phyloP scores from a whole-genome alignment of 2,888 invertebrate genomes.

The Aleiodes testaceus region DNA sequence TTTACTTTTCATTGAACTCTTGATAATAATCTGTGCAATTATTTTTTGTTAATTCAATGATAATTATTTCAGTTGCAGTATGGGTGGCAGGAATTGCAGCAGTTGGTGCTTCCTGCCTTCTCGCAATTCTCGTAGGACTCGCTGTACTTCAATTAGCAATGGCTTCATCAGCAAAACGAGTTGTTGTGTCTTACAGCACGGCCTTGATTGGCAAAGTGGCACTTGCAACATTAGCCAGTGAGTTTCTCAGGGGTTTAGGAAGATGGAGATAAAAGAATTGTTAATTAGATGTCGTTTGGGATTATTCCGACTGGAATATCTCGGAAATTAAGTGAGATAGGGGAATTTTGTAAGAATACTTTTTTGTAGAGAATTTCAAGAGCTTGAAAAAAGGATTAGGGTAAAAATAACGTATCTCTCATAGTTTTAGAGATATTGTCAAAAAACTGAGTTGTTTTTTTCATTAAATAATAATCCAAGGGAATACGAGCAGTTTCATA shows the following conservation, averaged over 20 bases:
- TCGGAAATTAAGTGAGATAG: too few species aligned
- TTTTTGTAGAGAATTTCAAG: too few species aligned
- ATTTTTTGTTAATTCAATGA: background rate
- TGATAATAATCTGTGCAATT: background rate
- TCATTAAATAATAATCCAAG: too few species aligned
- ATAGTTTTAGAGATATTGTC: too few species aligned
- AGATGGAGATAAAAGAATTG: background rate
- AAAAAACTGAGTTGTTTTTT: too few species aligned
- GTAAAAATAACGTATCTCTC: too few species aligned
- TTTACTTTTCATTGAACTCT: background rate
- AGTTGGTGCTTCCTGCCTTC: constrained; percentile 81
- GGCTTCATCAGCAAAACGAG: constrained; percentile 88
- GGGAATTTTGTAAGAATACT: too few species aligned
- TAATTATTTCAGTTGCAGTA: constrained; percentile 81
- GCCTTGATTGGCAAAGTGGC: constrained; percentile 87
- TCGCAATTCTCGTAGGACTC: constrained; percentile 85
- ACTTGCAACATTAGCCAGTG: constrained; percentile 85
- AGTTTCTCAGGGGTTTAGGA: constrained; percentile 69
- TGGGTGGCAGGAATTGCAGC: constrained; percentile 88
- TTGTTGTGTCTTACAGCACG: constrained; percentile 84
- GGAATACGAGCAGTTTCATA: too few species aligned
- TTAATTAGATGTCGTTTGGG: background rate
- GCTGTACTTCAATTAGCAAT: constrained; percentile 90
- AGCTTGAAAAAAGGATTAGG: too few species aligned
- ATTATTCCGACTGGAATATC: too few species aligned